Evolutionary conservation across 2,888 invertebrate species (phyloP), one percentile per base, ranked within the genome.

Genomic region (Eudemis profundana): DNA sequence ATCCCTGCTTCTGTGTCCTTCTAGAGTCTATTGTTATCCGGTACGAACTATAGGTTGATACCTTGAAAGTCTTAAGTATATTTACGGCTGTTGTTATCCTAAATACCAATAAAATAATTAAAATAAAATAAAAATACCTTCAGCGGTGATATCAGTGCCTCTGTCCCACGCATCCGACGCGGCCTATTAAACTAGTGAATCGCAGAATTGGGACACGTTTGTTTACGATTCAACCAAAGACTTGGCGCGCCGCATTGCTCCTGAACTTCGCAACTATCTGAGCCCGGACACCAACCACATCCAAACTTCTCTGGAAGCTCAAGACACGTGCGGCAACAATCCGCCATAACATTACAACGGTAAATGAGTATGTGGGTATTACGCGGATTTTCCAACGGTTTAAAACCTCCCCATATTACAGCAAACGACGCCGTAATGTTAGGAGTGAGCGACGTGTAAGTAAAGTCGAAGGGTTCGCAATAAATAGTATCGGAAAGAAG

Each of bases 241-340:
- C 94, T 94, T 69, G 94, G 93, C 70, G 92, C 94, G 68, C 96
- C 97, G 83, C 98, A 98, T 83, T 98, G 97, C 73, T 97, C 97
- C 82, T 96, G 96, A 23, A 98, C 98, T 90, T 98, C 97, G 84
- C 98, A 98, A 61, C 96, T 94, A 82, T 97, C 96, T 0, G 97
- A 97, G 65, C 97, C 97, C 82, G 97, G 97, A 84, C 98, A 99
- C 99, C 99, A 99, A 54, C 98, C 98, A 87, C 99, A 99, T 64
- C 96, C 96, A 85, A 97, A 98, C 83, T 98, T 98, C 78, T 97
- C 96, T 3, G 97, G 95, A 68, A 98, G 93, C 23, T 97, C 98
- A 77, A 99, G 92, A 85, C 99, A 99, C 93, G 97, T 96, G 3
- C 99, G 99, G 89, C 99, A 99, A 86, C 98, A 98, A 84, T 97